Evolutionary conservation across 2,888 invertebrate species (phyloP), one percentile per base, ranked within the genome.

Genomic region (Leucoptera coffeella): DNA sequence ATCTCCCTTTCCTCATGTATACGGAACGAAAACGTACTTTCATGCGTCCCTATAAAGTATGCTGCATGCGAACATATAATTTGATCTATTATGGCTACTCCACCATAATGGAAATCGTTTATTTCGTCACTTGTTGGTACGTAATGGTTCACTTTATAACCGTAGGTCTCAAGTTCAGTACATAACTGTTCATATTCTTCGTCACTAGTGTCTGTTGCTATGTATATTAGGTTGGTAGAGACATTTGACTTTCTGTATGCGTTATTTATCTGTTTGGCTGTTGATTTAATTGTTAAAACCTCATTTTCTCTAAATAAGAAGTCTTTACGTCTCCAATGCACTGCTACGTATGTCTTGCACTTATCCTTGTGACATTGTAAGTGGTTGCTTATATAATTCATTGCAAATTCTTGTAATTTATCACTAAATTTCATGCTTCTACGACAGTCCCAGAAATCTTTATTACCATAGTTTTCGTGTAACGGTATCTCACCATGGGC

Each of bases 1-100:
- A 99, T 93, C 62, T 97, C 96, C 14, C 97, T 73, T 48, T 99
- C 97, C 51, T 99, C 97, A 60, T 96, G 93, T 37, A 99, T 97
- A 29, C 97, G 77, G 52, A 87, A 95, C 0, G 95, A 84, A 56
- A 96, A 97, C 1, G 97, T 99, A 31, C 97, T 97, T 40, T 93
- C 92, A 48, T 85, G 79, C 0, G 92, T 93, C 7, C 97, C 97
- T 20, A 94, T 76, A 46, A 96, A 96, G 48, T 79, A 81, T 36
- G 80, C 77, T 1, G 92, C 85, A 55, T 85, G 82, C 0, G 95
- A 85, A 57, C 93, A 92, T 38, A 99, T 87, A 42, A 95, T 88
- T 69, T 99, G 96, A 48, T 97, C 96, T 26, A 96, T 80, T 29
- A 96, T 89, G 1, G 96, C 93, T 13, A 88, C 49, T 2, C 89